Conservation (phyloP, 23 tunicate genomes). For the Halocynthia roretzi region DNA sequence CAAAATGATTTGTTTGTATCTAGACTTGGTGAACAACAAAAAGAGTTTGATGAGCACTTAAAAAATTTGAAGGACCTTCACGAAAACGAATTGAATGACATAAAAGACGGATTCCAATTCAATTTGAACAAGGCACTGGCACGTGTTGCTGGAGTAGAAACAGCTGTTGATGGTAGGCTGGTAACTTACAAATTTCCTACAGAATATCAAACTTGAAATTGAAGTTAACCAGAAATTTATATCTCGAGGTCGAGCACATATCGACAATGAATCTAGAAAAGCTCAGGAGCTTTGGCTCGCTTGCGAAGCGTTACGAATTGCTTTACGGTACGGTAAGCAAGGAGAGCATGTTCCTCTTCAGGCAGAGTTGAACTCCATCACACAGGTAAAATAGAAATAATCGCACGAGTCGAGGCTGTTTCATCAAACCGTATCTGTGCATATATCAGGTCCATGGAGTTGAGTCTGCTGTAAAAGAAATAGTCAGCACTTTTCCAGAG, state of each 20-base stretch:
- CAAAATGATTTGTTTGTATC: neutral
- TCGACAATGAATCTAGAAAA: slow-evolving; percentile 58
- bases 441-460: slow-evolving; percentile 40
- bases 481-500: slow-evolving; percentile 43
- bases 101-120: slow-evolving; percentile 33
- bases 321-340: slow-evolving; percentile 45
- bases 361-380: slow-evolving; percentile 30
- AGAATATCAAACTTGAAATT: too few relatives aligned
- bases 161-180: slow-evolving; percentile 55
- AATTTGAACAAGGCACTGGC: slow-evolving; percentile 52
- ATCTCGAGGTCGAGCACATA: slow-evolving; percentile 47
- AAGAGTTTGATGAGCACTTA: slow-evolving; percentile 12
- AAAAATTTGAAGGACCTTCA: slow-evolving; percentile 21
- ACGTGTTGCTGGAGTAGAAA: slow-evolving; percentile 51
- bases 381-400: slow-evolving; percentile 5
- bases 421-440: neutral
- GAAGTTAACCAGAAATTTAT: neutral
- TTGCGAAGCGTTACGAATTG: slow-evolving; percentile 54
- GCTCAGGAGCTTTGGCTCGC: slow-evolving; percentile 87
- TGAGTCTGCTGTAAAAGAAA: slow-evolving; percentile 21
- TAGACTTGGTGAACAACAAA: slow-evolving; percentile 24
- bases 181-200: neutral
- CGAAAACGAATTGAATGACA: slow-evolving; percentile 13
- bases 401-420: neutral
- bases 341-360: slow-evolving; percentile 55